A percentile compares a stretch with the other conserved stretches of the same genome.
These are phyloP conservation scores for Tetanocera ferruginea DNA, from an alignment of 2,888 invertebrate genomes.

Conservation along the genomic window DNA sequence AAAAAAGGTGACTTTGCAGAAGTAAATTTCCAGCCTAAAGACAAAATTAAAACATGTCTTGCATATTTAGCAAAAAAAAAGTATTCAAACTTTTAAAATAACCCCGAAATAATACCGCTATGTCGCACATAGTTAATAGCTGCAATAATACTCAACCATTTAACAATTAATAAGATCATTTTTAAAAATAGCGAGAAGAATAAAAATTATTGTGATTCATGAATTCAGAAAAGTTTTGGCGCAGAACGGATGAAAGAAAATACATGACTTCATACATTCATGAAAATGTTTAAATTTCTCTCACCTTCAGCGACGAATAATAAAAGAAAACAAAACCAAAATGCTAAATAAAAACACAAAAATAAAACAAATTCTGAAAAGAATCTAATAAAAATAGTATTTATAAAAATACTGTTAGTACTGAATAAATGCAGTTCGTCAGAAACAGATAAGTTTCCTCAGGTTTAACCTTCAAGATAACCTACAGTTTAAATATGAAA, in stretches of 20 bases:
- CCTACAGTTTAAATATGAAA: too few species aligned
- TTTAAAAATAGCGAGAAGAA: conserved; percentile 13
- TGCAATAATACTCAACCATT: background rate
- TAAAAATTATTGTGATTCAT: background rate
- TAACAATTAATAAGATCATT: conserved; percentile 3
- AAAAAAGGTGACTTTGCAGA: background rate
- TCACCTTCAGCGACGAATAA: background rate
- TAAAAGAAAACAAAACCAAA: background rate
- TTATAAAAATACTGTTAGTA: too few species aligned
- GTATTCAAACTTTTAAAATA: too few species aligned
- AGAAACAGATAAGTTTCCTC: too few species aligned
- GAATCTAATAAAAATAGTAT: too few species aligned
- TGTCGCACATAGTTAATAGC: background rate
- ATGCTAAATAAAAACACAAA: background rate
- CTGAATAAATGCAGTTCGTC: too few species aligned
- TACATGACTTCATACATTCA: background rate
- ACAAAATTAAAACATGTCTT: background rate
- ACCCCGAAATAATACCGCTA: too few species aligned
- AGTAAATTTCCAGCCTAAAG: background rate
- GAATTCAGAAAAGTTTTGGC: background rate
- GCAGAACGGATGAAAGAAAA: background rate
- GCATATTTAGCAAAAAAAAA: background rate
- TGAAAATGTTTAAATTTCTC: background rate
- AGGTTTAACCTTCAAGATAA: too few species aligned
- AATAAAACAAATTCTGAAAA: background rate